These are phyloP conservation scores for Temnothorax unifasciatus DNA, from an alignment of 2,888 invertebrate species.

Conservation along the genomic window DNA sequence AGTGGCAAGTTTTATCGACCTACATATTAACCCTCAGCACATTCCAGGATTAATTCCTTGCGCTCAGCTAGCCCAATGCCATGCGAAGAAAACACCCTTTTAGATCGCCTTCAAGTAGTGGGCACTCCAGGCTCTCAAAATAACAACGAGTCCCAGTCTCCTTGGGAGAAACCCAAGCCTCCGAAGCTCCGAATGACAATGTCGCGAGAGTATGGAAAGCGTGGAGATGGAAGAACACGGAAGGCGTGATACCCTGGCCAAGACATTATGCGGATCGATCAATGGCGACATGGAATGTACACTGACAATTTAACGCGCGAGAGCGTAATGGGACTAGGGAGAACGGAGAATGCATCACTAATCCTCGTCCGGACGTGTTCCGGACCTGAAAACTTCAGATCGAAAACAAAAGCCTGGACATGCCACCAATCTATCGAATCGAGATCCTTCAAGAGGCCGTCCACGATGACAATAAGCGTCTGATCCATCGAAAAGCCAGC, in stretches of 20 bases:
- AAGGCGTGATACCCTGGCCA: background rate
- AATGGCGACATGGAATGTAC: constrained; percentile 11
- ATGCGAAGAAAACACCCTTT: constrained; percentile 6
- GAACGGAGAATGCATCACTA: background rate
- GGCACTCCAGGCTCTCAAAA: constrained; percentile 3
- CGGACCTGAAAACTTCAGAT: background rate
- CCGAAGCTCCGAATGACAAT: background rate
- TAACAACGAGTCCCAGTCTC: background rate
- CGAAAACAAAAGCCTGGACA: background rate
- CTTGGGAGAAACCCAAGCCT: background rate
- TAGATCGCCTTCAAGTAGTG: too few species aligned
- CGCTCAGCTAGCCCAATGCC: background rate
- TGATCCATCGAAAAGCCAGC: background rate
- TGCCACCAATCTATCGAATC: background rate
- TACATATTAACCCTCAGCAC: background rate
- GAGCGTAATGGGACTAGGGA: background rate
- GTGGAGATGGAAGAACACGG: background rate
- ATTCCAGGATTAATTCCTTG: background rate
- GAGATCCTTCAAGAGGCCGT: background rate
- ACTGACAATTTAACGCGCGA: background rate
- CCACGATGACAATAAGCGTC: constrained; percentile 7
- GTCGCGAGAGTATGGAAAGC: background rate
- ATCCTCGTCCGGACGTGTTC: background rate
- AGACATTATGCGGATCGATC: background rate
- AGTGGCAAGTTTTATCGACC: background rate